phyloP scores from a whole-genome alignment of 2,113 vertebrate genomes.

The Pluvialis apricaria region DNA sequence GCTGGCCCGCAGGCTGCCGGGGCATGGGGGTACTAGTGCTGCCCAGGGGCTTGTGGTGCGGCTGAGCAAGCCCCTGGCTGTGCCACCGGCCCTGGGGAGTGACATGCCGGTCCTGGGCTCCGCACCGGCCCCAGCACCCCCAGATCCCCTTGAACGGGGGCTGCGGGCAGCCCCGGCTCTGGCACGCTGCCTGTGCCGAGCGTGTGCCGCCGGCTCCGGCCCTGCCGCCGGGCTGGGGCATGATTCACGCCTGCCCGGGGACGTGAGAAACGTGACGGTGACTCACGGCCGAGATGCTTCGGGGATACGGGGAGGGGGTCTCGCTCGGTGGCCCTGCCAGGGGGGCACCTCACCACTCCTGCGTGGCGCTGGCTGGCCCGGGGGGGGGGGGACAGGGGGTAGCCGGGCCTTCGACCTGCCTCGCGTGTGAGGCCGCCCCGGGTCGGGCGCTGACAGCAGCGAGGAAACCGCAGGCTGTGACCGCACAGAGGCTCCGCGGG shows the following conservation, averaged over 20 bases:
- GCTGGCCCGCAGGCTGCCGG: neutral
- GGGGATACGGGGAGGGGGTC: neutral
- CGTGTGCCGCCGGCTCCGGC: neutral
- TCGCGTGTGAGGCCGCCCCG: constrained; percentile 45
- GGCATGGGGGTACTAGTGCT: rapidly evolving
- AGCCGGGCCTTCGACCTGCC: neutral
- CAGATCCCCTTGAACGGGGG: rapidly evolving
- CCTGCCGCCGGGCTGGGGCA: constrained; percentile 4
- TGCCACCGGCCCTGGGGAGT: neutral
- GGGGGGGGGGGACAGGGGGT: neutral
- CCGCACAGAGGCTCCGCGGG: constrained; percentile 44
- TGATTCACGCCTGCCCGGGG: constrained; percentile 57
- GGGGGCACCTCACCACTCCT: neutral
- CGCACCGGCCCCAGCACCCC: rapidly evolving
- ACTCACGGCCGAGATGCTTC: constrained; percentile 24
- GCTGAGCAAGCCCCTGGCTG: neutral
- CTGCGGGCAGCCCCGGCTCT: neutral
- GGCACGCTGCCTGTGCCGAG: neutral
- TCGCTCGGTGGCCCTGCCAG: neutral
- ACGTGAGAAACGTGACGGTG: constrained; percentile 64
- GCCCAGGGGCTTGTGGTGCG: rapidly evolving
- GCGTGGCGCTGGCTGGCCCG: neutral
- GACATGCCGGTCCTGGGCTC: neutral
- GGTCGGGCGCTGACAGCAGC: neutral
- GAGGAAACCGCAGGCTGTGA: constrained; percentile 63